A percentile compares a stretch with the other conserved stretches of the same genome.
Evolutionary conservation across 2,888 invertebrate genomes (phyloP).

Genomic region (Macaria liturata): DNA sequence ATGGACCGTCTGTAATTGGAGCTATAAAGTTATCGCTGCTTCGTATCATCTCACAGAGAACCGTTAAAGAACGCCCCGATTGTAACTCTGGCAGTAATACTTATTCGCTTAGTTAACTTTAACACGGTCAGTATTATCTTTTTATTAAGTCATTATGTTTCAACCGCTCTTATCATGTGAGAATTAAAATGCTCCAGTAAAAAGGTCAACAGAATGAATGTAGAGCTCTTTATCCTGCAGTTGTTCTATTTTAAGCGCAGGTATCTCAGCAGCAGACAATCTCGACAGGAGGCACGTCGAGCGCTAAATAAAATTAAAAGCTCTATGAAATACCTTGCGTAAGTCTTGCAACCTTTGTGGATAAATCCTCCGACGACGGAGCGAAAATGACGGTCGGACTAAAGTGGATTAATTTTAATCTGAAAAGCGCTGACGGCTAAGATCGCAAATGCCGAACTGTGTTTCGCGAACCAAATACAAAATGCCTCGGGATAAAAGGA

Average conservation of each 20-base stretch:
- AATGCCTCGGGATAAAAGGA: constrained; percentile 33
- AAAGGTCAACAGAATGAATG: constrained; percentile 50
- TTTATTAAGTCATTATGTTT: constrained; percentile 43
- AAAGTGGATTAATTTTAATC: constrained; percentile 36
- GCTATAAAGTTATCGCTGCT: constrained; percentile 37
- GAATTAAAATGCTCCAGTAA: constrained; percentile 37
- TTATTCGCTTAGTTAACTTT: constrained; percentile 62
- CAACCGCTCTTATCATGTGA: constrained; percentile 37
- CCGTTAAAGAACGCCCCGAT: constrained; percentile 54
- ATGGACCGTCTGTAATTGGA: constrained; percentile 51
- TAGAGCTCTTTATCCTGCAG: constrained; percentile 51
- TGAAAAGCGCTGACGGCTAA: constrained; percentile 33
- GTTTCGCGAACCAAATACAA: constrained; percentile 17
- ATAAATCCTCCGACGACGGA: constrained; percentile 35
- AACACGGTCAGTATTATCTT: constrained; percentile 57
- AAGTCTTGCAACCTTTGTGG: constrained; percentile 47
- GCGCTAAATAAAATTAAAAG: constrained; percentile 61
- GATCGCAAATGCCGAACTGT: constrained; percentile 25
- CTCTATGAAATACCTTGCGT: constrained; percentile 51
- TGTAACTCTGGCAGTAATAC: constrained; percentile 48
- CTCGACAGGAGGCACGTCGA: constrained; percentile 42
- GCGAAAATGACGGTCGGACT: constrained; percentile 32
- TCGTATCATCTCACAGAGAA: constrained; percentile 41
- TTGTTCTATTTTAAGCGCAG: constrained; percentile 63
- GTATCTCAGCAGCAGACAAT: constrained; percentile 55